These are phyloP conservation scores for Cheiracanthium punctorium DNA, from an alignment of 2,888 invertebrate genomes.

Conservation along the genomic window DNA sequence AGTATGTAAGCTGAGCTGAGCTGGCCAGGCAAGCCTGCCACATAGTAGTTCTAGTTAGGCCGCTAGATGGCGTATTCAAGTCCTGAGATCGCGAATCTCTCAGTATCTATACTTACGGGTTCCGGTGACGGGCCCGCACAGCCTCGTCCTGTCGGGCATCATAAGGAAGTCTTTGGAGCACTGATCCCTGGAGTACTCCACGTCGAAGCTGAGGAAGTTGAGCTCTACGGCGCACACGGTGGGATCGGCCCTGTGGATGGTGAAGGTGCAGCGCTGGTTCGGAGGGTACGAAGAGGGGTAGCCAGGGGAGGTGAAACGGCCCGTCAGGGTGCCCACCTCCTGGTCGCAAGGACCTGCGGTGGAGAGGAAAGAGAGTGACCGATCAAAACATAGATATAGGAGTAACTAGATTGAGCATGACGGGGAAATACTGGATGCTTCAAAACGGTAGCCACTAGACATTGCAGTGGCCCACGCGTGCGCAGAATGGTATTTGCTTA, in stretches of 20 bases:
- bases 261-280: conserved; percentile 70
- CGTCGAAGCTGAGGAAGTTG: conserved; percentile 53
- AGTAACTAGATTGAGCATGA: too few species aligned
- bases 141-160: conserved; percentile 66
- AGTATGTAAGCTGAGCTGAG: too few species aligned
- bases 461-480: too few species aligned
- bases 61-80: too few species aligned
- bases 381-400: too few species aligned
- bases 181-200: conserved; percentile 52
- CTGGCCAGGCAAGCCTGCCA: too few species aligned
- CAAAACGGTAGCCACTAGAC: too few species aligned
- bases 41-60: too few species aligned
- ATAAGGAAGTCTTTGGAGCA: conserved; percentile 71
- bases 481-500: too few species aligned
- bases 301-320: conserved; percentile 69
- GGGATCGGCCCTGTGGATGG: conserved; percentile 53
- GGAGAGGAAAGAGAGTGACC: too few species aligned
- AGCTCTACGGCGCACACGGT: conserved; percentile 69
- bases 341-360: conserved; percentile 71
- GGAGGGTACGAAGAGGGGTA: conserved; percentile 69
- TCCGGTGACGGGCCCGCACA: conserved; percentile 65
- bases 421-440: too few species aligned
- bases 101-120: conserved; percentile 49
- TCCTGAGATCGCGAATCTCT: too few species aligned
- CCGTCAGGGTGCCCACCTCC: conserved; percentile 59